Base-by-base conservation (phyloP, 2,888 invertebrate genomes). In the Cheilosia vulpina region DNA sequence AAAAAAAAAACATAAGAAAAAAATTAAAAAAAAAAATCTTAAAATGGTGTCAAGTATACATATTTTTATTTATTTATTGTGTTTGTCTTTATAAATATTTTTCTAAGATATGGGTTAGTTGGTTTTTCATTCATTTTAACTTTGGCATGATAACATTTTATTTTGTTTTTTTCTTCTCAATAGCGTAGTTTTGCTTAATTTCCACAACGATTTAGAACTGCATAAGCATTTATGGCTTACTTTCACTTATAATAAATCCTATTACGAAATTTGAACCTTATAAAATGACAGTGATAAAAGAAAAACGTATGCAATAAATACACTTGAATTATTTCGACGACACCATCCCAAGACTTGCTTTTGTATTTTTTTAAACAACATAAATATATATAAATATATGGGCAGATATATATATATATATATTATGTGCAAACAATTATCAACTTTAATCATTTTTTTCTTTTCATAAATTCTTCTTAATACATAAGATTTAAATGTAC, bases 351-450 rank as follows among this genome's bases (percentile, higher is more conserved):
- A 63, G 53, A 73, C 73, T 73, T 73, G 41, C n/a, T 52, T 60
- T 62, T 50, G 31, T 73, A 60, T 21, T 13, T 24, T 58, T 53
- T 63, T 13, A 50, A 21, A 50, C 27, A 45, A 60, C 21, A n/a
- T 9, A 62, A 34, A 41, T 19, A 24, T 34, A 34, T 6, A 34
- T 50, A 34, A 21, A 63, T 50, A 34, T 21, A 34, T 9, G 34
- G 21, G 7, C 6, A 13, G 4, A 52, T 31, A 31, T 53, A 31
- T 15, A 53, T 15, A 53, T 31, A 53, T 27, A 24, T 17, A 21
- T 43, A 45, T 71, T 9, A 41, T 60, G 17, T 53, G 45, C 45
- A 73, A 75, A 79, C 68, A 81, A 81, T 81, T 81, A 81, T 81
- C 77, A 81, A 81, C 76, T 76, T 65, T 57, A 63, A 55, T 50